Base-by-base conservation (phyloP, 1,140 invertebrate genomes). In the Lordiphosa clarofinis region DNA sequence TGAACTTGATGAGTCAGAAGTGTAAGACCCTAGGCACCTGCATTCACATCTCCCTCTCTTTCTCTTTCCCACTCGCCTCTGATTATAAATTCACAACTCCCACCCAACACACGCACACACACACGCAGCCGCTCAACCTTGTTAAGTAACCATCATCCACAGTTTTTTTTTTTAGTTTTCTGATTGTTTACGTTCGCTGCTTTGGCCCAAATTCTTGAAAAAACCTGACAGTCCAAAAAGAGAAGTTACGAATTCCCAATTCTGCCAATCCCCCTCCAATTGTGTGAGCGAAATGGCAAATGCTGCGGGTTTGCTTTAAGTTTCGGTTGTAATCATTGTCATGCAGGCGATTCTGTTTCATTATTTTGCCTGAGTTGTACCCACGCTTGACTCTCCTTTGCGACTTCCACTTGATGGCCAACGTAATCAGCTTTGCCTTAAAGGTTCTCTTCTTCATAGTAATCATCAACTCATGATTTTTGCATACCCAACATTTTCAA, bases 81-180 rank as follows among this genome's bases (percentile, higher is more conserved):
- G 1, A 42, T 35, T 50, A 5, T 12, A 33, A 72, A 55, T 73
- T 59, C 37, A 69, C 63, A 67, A 57, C 59, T 66, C 72, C 72
- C 15, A 64, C 61, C 48, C 28, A 36, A 64, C 42, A 12, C 44
- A 39, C 33, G 44, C 38, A 48, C 46, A 35, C 58, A 35, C 54
- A 28, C 35, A 38, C 40, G 59, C 67, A 31, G 54, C 24, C 33
- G 35, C 40, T 66, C 49, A 81, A 63, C 71, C 70, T 61, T 81
- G 75, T 79, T 79, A 79, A 81, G 75, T 79, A 79, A 79, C 75
- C 70, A 78, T 73, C 74, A 78, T 73, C 73, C 56, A 63, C 69
- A 9, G 53, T 60, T 46, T 74, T 56, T 62, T 60, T 65, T 42
- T 35, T 12, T n/a, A 31, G 67, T 67, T 42, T 58, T 47, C 35